phyloP scores from a whole-genome alignment of 2,113 vertebrate species.

The Ailurus styani region DNA sequence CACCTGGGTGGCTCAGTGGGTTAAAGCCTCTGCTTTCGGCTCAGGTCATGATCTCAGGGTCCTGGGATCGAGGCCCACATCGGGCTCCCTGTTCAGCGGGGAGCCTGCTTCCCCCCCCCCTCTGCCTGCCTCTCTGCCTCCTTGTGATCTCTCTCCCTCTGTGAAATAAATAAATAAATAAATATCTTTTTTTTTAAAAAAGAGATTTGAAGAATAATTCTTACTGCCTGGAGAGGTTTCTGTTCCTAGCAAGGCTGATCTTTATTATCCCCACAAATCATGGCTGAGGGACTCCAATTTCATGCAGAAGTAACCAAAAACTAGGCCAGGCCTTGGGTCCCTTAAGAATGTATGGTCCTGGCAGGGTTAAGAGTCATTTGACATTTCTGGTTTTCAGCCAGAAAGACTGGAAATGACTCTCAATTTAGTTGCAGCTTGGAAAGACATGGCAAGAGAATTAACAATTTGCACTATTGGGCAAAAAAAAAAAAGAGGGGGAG shows the following conservation, averaged over 20 bases:
- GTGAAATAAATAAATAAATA: too few relatives aligned
- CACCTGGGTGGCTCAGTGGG: too few relatives aligned
- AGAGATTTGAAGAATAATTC: background rate
- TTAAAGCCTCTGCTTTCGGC: too few relatives aligned
- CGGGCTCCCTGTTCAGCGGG: too few relatives aligned
- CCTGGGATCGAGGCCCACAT: too few relatives aligned
- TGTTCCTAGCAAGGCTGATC: background rate
- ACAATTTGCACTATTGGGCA: background rate
- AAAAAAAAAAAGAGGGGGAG: background rate
- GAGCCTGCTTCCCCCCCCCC: too few relatives aligned
- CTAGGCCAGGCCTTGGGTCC: background rate
- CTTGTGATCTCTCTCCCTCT: too few relatives aligned
- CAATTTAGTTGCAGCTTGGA: background rate
- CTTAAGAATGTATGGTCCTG: background rate
- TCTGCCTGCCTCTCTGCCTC: too few relatives aligned
- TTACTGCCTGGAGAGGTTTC: background rate
- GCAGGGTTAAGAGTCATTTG: background rate
- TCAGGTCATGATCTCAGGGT: too few relatives aligned
- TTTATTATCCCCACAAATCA: background rate
- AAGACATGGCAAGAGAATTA: background rate
- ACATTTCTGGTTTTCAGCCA: conserved; percentile 20
- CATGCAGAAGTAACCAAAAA: background rate
- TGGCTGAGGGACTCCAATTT: background rate
- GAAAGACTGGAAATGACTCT: background rate
- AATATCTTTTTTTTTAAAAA: too few relatives aligned